Conservation (phyloP, 2,888 invertebrate species). For the Sinhomidia bicolor region DNA sequence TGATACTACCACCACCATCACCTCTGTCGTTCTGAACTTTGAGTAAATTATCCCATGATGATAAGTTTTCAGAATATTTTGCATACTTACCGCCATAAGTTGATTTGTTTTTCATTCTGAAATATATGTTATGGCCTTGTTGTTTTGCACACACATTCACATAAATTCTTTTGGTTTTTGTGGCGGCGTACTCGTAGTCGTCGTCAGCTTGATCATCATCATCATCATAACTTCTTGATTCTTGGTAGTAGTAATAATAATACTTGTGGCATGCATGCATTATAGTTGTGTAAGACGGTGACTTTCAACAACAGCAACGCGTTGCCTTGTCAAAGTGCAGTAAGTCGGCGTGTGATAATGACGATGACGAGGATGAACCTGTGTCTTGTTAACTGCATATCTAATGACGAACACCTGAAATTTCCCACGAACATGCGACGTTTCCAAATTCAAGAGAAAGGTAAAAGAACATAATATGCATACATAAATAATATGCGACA, state of each 20-base stretch:
- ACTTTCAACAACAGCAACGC: background rate
- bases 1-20: slow-evolving; percentile 1
- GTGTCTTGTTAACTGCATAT: slow-evolving; percentile 9
- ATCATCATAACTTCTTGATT: slow-evolving; percentile 4
- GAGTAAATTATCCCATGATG: slow-evolving; percentile 51
- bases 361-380: slow-evolving; percentile 32
- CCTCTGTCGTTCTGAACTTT: slow-evolving; percentile 42
- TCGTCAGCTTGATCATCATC: slow-evolving; percentile 17
- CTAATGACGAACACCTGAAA: slow-evolving; percentile 54
- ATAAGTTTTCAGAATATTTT: slow-evolving; percentile 44
- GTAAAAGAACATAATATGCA: background rate
- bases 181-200: slow-evolving; percentile 1
- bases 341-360: slow-evolving; percentile 41
- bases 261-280: background rate
- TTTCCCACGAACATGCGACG: slow-evolving; percentile 63
- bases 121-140: slow-evolving; percentile 35
- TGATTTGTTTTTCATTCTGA: background rate
- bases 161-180: slow-evolving; percentile 51
- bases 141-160: slow-evolving; percentile 34
- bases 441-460: slow-evolving; percentile 59
- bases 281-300: background rate
- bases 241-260: background rate
- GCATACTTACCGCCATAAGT: slow-evolving; percentile 33
- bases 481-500: slow-evolving; percentile 28
- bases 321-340: slow-evolving; percentile 20